Evolutionary conservation across 2,888 invertebrate species (phyloP).

Genomic region (Limnephilus marmoratus): DNA sequence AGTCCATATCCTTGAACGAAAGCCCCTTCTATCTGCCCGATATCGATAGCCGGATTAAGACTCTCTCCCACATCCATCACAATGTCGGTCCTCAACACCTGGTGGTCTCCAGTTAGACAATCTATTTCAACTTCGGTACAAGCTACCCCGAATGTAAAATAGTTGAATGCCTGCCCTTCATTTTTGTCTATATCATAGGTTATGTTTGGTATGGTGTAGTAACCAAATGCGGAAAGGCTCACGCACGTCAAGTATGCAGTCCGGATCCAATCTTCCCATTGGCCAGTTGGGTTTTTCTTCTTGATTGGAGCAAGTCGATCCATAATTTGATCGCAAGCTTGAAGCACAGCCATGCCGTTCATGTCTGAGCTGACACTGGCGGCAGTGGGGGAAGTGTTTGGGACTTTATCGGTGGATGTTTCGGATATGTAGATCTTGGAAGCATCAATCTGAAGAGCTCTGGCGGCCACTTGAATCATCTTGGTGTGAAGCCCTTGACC

Average conservation of each 20-base stretch:
- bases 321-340: slow-evolving; percentile 87
- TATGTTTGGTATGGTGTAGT: slow-evolving; percentile 86
- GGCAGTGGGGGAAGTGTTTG: slow-evolving; percentile 93
- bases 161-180: slow-evolving; percentile 86
- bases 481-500: slow-evolving; percentile 98
- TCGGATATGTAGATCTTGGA: slow-evolving; percentile 89
- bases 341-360: slow-evolving; percentile 93
- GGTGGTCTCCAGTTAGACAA: slow-evolving; percentile 95
- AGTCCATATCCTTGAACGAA: slow-evolving; percentile 97
- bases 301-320: slow-evolving; percentile 86
- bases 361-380: slow-evolving; percentile 93
- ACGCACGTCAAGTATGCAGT: slow-evolving; percentile 87
- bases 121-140: slow-evolving; percentile 95
- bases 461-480: slow-evolving; percentile 94
- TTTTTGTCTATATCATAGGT: slow-evolving; percentile 85
- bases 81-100: slow-evolving; percentile 91
- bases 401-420: slow-evolving; percentile 93
- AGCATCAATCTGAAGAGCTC: slow-evolving; percentile 82
- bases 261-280: slow-evolving; percentile 91
- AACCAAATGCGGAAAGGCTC: slow-evolving; percentile 90
- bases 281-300: slow-evolving; percentile 84
- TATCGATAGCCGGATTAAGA: slow-evolving; percentile 96
- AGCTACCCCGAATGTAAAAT: slow-evolving; percentile 91
- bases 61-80: slow-evolving; percentile 98
- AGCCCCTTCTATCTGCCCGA: slow-evolving; percentile 97